Percentiles rank a stretch among this genome's conserved stretches.
Conservation (phyloP, 2,888 invertebrate species). For the Argyresthia albistria region DNA sequence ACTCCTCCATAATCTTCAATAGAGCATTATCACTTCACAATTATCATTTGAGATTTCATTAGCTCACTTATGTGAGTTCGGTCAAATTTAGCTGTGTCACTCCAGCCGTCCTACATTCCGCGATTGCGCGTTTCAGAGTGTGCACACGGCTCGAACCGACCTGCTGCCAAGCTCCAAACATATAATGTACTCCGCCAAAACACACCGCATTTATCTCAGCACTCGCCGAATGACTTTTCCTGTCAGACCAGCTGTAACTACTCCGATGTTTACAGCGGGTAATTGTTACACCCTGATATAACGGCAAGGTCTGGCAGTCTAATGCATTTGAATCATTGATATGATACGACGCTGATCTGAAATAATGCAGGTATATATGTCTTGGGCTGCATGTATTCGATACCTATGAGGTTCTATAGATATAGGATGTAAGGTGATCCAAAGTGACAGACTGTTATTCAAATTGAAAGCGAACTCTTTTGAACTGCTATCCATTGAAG, state of each 20-base stretch:
- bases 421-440: too few species aligned
- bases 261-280: conserved; percentile 20
- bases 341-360: too few species aligned
- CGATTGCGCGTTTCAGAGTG: conserved; percentile 22
- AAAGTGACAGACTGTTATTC: too few species aligned
- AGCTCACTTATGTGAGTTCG: conserved; percentile 37
- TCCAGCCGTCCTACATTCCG: conserved; percentile 68
- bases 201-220: conserved; percentile 44
- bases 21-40: neutral
- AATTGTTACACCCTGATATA: conserved; percentile 8
- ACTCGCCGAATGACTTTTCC: conserved; percentile 43
- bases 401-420: too few species aligned
- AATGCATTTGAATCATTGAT: too few species aligned
- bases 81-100: conserved; percentile 71
- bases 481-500: too few species aligned
- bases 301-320: neutral
- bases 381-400: too few species aligned
- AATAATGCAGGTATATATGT: too few species aligned
- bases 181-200: conserved; percentile 27
- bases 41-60: neutral
- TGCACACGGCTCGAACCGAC: conserved; percentile 62
- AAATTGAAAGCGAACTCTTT: too few species aligned
- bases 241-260: conserved; percentile 34
- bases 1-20: neutral
- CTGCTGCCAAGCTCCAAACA: conserved; percentile 42